A percentile compares a stretch with the other conserved stretches of the same genome.
Evolutionary conservation across 1,140 invertebrate genomes (phyloP).

Genomic region (Drosophila pallidifrons): DNA sequence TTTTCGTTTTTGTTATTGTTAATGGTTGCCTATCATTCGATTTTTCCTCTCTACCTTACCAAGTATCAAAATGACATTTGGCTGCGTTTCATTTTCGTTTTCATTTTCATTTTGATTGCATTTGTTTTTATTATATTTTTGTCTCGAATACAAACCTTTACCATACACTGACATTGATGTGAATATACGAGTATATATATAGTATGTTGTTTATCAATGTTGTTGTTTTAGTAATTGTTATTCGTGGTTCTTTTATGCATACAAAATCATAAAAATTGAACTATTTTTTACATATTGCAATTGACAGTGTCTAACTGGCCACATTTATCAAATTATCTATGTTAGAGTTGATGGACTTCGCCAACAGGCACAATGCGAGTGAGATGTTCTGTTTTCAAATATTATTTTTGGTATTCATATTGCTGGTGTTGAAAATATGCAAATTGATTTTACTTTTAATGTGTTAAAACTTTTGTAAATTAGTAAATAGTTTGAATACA

Average conservation of each 20-base stretch:
- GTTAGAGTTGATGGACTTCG: constrained; percentile 13
- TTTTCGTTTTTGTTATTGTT: neutral
- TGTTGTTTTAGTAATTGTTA: constrained; percentile 41
- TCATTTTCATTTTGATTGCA: constrained; percentile 15
- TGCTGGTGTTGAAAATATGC: constrained; percentile 35
- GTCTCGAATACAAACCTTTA: constrained; percentile 52
- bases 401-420: constrained; percentile 9
- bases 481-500: too few species aligned
- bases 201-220: constrained; percentile 27
- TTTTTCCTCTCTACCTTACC: constrained; percentile 63
- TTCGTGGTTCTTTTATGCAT: constrained; percentile 44
- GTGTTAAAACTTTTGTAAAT: too few species aligned
- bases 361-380: constrained; percentile 8
- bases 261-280: constrained; percentile 42
- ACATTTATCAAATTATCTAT: constrained; percentile 33
- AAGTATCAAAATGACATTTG: constrained; percentile 65
- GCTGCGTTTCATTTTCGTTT: constrained; percentile 17
- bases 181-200: constrained; percentile 17
- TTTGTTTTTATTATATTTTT: constrained; percentile 27
- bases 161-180: constrained; percentile 16
- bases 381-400: constrained; percentile 28
- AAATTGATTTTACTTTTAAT: neutral
- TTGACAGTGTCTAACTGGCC: constrained; percentile 10
- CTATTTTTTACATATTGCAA: constrained; percentile 26
- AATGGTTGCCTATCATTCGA: constrained; percentile 27